A percentile compares a stretch with the other conserved stretches of the same genome.
Evolutionary conservation across 2,888 invertebrate genomes (phyloP).

Genomic region (Patella ulyssiponensis): DNA sequence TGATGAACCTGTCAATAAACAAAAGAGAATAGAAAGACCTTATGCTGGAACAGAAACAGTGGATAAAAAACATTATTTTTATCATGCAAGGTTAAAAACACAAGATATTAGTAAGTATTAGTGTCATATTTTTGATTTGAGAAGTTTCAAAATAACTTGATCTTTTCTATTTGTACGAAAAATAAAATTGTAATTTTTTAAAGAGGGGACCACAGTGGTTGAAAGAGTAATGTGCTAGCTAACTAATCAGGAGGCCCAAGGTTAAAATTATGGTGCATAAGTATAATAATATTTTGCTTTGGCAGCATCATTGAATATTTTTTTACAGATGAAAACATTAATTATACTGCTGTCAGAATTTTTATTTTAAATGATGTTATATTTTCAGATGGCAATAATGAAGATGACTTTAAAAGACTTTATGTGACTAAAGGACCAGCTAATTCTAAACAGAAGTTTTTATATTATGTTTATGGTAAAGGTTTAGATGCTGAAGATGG

Average conservation of each 20-base stretch:
- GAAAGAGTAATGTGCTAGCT: too few relatives aligned
- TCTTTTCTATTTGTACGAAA: too few relatives aligned
- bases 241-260: too few relatives aligned
- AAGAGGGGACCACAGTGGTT: too few relatives aligned
- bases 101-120: constrained; percentile 59
- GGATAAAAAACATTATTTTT: constrained; percentile 63
- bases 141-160: background rate
- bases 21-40: constrained; percentile 55
- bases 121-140: background rate
- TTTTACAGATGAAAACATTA: too few relatives aligned
- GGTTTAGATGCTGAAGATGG: constrained; percentile 58
- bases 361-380: too few relatives aligned
- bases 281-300: too few relatives aligned
- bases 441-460: constrained; percentile 57
- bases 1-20: constrained; percentile 34
- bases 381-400: constrained; percentile 32
- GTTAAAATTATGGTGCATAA: too few relatives aligned
- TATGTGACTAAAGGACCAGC: constrained; percentile 63
- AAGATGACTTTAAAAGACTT: constrained; percentile 57
- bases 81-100: constrained; percentile 61
- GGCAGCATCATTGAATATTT: too few relatives aligned
- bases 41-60: constrained; percentile 57
- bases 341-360: too few relatives aligned
- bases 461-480: constrained; percentile 66
- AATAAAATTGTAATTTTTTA: too few relatives aligned